Evolutionary conservation across 1,140 invertebrate genomes (phyloP), one percentile per base, ranked within the genome.

Genomic region (Asbolus verrucosus): DNA sequence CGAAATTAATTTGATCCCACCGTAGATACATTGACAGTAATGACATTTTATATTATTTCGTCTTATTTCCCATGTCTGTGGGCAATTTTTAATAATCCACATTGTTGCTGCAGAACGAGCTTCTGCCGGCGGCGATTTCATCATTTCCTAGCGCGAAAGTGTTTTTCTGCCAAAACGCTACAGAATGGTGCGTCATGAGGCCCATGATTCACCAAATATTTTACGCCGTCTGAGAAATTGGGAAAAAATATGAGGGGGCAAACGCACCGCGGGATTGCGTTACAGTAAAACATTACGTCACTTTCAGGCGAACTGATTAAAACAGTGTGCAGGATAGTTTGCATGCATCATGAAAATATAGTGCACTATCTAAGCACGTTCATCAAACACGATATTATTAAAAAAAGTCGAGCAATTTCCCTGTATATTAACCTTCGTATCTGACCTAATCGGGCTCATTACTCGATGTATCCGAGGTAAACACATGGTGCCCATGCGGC

Each of bases 351-450:
- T 54, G 19, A 27, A 54, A 54, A 54, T 24, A 54, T 3, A 24
- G 18, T 6, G 18, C 16, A 19, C 43, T 50, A 50, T 50, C 43
- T 19, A 50, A n/a, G 21, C 46, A 31, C 46, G 21, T 54, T 54
- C 19, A 54, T 54, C 46, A 54, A 54, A 24, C 46, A 54, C n/a
- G 46, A 14, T 54, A 54, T 54, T 54, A 54, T 46, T 46, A 46
- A 46, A 46, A 30, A 54, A 54, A 27, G n/a, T 27, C 46, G 21
- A 21, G 46, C 27, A 54, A 54, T 54, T 54, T 54, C 21, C 46
- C 21, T 1, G 46, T 27, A 13, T 54, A 54, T 54, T 54, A 54
- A 54, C 46, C 46, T 54, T 31, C 21, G 46, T 27, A 46, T 54
- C 46, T 31, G 46, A 24, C 46, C 46, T 54, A 54, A 54, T 54